phyloP scores from a whole-genome alignment of 1,140 invertebrate genomes.

The Psix sp. region DNA sequence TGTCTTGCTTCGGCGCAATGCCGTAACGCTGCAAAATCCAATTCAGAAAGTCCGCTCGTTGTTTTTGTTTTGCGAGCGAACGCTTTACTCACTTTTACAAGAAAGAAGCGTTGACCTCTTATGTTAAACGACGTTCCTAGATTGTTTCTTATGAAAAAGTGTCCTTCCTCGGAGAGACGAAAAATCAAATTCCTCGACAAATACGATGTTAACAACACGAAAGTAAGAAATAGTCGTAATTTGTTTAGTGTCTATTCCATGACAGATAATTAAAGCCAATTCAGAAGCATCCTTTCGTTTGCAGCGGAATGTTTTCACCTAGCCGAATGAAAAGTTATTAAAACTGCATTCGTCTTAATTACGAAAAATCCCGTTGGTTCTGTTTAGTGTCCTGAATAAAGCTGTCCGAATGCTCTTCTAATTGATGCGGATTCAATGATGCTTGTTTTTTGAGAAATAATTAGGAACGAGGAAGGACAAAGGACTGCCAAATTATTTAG shows the following conservation, averaged over 20 bases:
- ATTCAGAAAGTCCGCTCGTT: slow-evolving; percentile 38
- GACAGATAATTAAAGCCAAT: slow-evolving; percentile 52
- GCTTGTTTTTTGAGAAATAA: slow-evolving; percentile 35
- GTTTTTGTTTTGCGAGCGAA: slow-evolving; percentile 44
- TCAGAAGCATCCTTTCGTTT: slow-evolving; percentile 15
- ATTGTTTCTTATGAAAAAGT: neutral
- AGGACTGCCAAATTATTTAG: slow-evolving; percentile 36
- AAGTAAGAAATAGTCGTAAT: neutral
- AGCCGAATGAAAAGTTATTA: slow-evolving; percentile 34
- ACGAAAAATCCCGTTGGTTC: no score
- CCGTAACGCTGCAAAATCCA: slow-evolving; percentile 39
- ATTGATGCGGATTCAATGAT: no score
- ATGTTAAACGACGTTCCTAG: slow-evolving; percentile 13
- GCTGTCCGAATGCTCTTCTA: no score
- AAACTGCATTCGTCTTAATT: slow-evolving; percentile 57
- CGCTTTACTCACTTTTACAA: slow-evolving; percentile 27
- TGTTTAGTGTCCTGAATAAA: no score
- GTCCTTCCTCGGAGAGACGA: neutral
- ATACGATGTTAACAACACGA: no score
- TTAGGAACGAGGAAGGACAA: slow-evolving; percentile 5
- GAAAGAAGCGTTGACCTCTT: slow-evolving; percentile 20
- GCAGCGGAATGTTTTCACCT: neutral
- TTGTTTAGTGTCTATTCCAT: slow-evolving; percentile 26
- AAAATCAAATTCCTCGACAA: no score
- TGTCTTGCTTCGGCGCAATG: slow-evolving; percentile 35